Evolutionary conservation across 1,140 invertebrate species (phyloP).

Genomic region (Aricia agestis): DNA sequence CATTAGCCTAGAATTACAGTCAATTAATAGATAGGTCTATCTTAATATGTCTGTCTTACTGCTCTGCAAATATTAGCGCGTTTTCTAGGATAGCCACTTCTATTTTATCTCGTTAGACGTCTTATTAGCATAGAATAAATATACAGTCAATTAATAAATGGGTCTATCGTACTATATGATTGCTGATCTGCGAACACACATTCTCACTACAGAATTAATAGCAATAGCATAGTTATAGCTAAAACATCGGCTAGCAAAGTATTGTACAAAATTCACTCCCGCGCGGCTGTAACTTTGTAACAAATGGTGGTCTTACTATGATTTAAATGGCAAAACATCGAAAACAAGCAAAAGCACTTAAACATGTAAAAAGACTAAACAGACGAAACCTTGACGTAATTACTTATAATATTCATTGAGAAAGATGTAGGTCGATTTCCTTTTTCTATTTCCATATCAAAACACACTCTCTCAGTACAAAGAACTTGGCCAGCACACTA

Average conservation of each 20-base stretch:
- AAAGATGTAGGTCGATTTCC: neutral
- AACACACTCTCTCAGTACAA: slow-evolving; percentile 5
- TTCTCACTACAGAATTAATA: too few relatives aligned
- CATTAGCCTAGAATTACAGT: neutral
- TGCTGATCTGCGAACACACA: too few relatives aligned
- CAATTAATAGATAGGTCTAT: neutral
- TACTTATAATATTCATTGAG: neutral
- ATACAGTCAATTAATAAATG: too few relatives aligned
- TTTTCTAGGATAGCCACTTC: neutral
- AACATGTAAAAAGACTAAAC: neutral
- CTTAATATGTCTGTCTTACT: neutral
- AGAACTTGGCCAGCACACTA: neutral
- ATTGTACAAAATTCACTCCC: too few relatives aligned
- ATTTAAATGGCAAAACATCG: too few relatives aligned
- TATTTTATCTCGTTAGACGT: neutral
- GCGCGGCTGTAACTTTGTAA: too few relatives aligned
- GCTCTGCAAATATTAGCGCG: neutral
- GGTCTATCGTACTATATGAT: too few relatives aligned
- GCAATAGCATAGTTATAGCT: too few relatives aligned
- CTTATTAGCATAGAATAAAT: too few relatives aligned
- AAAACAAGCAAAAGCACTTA: neutral
- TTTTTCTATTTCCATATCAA: neutral
- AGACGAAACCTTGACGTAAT: neutral
- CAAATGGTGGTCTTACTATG: too few relatives aligned
- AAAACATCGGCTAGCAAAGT: too few relatives aligned